Conservation (phyloP, 2,113 vertebrate genomes). For the Hepsetus odoe region DNA sequence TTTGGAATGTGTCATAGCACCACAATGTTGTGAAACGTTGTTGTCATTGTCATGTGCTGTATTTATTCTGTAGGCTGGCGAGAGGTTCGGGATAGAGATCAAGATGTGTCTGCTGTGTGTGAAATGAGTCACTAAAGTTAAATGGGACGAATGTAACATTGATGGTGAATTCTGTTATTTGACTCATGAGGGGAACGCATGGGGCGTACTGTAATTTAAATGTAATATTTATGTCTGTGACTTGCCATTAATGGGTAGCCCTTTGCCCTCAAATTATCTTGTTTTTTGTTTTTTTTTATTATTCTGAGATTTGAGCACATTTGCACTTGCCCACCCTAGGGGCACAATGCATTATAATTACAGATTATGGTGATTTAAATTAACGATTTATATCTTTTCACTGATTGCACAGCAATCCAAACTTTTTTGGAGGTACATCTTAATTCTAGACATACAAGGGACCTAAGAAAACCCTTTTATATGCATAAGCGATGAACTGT, state of each 20-base stretch:
- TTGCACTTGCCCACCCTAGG: slow-evolving; percentile 26
- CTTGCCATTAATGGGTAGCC: background rate
- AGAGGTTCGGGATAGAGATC: slow-evolving; percentile 18
- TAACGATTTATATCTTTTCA: too few relatives aligned
- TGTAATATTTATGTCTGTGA: background rate
- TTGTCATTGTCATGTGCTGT: background rate
- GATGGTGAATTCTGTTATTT: background rate
- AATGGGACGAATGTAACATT: background rate
- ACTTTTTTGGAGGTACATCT: too few relatives aligned
- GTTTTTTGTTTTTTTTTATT: too few relatives aligned
- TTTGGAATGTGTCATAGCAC: slow-evolving; percentile 7
- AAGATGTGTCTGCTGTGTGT: slow-evolving; percentile 17
- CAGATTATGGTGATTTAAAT: too few relatives aligned
- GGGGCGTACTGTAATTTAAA: slow-evolving; percentile 26
- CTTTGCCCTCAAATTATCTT: background rate
- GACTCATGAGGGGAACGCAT: background rate
- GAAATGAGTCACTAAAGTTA: background rate
- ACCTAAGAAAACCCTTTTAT: background rate
- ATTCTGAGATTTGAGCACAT: slow-evolving; percentile 12
- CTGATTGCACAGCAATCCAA: too few relatives aligned
- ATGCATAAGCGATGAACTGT: background rate
- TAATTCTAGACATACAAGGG: too few relatives aligned
- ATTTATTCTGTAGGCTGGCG: slow-evolving; percentile 22
- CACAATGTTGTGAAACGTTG: slow-evolving; percentile 10
- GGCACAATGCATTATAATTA: background rate